Evolutionary conservation across 1,140 invertebrate species (phyloP), one percentile per base, ranked within the genome.

Genomic region (Linepithema humile): DNA sequence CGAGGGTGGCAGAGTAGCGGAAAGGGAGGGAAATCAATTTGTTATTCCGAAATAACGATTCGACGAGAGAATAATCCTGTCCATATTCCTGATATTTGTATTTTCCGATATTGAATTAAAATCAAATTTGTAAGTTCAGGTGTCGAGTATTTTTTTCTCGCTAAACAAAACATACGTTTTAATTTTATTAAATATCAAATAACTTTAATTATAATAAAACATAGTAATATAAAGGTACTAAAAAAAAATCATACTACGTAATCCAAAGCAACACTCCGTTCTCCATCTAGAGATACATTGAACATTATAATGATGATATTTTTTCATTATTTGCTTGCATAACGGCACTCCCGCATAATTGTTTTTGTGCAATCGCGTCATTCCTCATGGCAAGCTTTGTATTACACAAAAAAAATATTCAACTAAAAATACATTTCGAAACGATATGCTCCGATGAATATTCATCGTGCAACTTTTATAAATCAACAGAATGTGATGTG

Each of bases 401-500:
- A n/a, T n/a, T n/a, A n/a, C 23, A 12, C 32, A 26, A 35, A 9
- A 43, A 40, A 40, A 12, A 3, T 10, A 20, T 10, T 23, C 12
- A 5, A 2, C 12, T 60, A 3, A 67, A 69, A 78, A 69, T 55
- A 80, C n/a, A 6, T 43, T n/a, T 40, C 20, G 5, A 6, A 55
- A 15, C n/a, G n/a, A 55, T 55, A 55, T 48, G 64, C 12, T 40
- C 17, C 26, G 64, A 69, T 80, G 69, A 29, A 6, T 43, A 80
- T 70, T 80, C 35, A 1, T 67, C 75, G 48, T 57, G 17, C 75
- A 40, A 23, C 35, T 57, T 80, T 45, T 43, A 10, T 40, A 80
- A 70, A 80, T 80, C 75, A 80, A 80, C 64, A 80, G 64, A 48
- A 80, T 62, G 9, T 62, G 59, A 62, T 70, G 64, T 70, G 32